Conservation (phyloP, 1,140 invertebrate species). For the Neuroterus valhalla region DNA sequence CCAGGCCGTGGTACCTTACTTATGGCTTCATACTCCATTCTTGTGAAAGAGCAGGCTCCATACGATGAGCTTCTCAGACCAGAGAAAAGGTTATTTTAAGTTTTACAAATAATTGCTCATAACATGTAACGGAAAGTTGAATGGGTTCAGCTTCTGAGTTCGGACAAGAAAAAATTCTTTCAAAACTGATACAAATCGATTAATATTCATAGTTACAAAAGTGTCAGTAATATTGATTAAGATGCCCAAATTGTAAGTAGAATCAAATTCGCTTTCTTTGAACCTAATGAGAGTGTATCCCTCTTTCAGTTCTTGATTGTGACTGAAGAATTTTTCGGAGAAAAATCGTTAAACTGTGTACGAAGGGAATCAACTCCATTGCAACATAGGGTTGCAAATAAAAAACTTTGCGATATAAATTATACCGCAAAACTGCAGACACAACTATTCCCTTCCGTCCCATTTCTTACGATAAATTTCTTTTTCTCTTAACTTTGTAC, state of each 20-base stretch:
- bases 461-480: constrained; percentile 1
- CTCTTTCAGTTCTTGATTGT: not conserved
- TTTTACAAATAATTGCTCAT: not conserved
- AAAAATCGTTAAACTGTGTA: not conserved
- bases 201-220: too few relatives aligned
- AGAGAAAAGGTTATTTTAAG: not conserved
- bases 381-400: not conserved
- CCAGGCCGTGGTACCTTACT: constrained; percentile 32
- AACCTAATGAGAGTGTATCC: not conserved
- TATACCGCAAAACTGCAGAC: not conserved
- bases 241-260: not conserved
- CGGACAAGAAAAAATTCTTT: too few relatives aligned
- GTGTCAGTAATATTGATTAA: too few relatives aligned
- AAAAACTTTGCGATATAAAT: constrained; percentile 4
- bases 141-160: too few relatives aligned
- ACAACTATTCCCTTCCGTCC: not conserved
- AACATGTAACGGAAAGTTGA: not conserved
- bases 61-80: constrained; percentile 2
- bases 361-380: not conserved
- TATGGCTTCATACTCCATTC: constrained; percentile 12
- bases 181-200: too few relatives aligned
- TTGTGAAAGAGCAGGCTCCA: constrained; percentile 1
- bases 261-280: not conserved
- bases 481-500: not conserved
- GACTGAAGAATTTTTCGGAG: not conserved